Evolutionary conservation across 2,797 vertebrate species (phyloP), one percentile per base, ranked within the genome.

Genomic region (Urophycis tenuis): DNA sequence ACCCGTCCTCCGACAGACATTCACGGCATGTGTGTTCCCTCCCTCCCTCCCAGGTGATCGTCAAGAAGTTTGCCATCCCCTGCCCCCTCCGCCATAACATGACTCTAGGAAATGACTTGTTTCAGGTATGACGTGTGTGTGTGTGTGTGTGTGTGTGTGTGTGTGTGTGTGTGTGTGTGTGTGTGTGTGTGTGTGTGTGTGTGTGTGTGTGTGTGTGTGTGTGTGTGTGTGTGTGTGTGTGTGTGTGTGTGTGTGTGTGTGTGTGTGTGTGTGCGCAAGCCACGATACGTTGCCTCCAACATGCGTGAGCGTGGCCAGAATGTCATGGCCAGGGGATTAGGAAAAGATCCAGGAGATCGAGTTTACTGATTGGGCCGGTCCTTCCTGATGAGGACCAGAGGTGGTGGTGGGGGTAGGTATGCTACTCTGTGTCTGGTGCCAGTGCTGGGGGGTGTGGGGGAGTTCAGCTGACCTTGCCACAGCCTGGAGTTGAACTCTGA

Each of bases 1-100:
- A 60, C 25, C 76, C 82, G 15, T 84, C 70, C n/a, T 81, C 8
- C 17, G 7, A 49, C 45, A 49, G 45, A 49, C 45, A 22, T 19
- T 60, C 17, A 60, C 25, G n/a, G 17, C 41, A 35, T 35, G 71
- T 74, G 33, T 69, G 3, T 77, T 70, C 31, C 77, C 70, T 5
- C 60, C 60, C 74, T 85, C 14, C 11, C 79, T 25, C 82, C 12
- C 75, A 99, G 97, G 76, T 97, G 79, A 83, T 96, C 67, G 86
- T 97, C n/a, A 98, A 98, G 90, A 98, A 96, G 77, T 97, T 95
- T 95, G 93, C 92, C 3, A 92, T 99, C 80, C 95, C 96, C 67
- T 99, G 97, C 84, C 97, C 97, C 10, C 90, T 98, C 36, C 93
- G 94, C 76, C 80, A 89, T 67, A 95, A 93, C 64, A 73, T 85